phyloP scores from a whole-genome alignment of 2,888 invertebrate genomes.

The Drosophila robusta region DNA sequence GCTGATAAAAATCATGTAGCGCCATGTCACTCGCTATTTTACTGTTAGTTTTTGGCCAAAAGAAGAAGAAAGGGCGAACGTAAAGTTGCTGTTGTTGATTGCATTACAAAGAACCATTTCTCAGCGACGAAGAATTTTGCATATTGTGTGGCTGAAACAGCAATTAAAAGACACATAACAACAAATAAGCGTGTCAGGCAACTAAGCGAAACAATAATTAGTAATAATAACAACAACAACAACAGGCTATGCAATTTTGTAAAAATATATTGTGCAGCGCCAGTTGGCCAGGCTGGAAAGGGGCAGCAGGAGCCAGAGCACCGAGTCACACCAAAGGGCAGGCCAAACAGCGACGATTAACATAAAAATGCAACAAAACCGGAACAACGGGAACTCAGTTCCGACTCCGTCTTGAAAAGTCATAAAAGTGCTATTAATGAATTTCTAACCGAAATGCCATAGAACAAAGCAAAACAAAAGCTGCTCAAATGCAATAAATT shows the following conservation, averaged over 20 bases:
- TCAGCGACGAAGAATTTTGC: conserved; percentile 53
- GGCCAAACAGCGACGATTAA: conserved; percentile 63
- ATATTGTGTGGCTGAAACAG: conserved; percentile 69
- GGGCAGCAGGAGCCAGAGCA: conserved; percentile 14
- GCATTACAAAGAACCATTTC: conserved; percentile 74
- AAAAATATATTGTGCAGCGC: conserved; percentile 33
- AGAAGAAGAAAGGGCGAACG: conserved; percentile 3
- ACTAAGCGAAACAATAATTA: conserved; percentile 82
- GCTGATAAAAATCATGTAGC: conserved; percentile 73
- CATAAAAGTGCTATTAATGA: conserved; percentile 80
- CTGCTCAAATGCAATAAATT: conserved; percentile 76
- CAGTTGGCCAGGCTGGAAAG: conserved; percentile 5
- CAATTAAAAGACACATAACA: conserved; percentile 82
- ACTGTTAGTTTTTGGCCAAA: conserved; percentile 29
- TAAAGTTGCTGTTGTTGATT: conserved; percentile 28
- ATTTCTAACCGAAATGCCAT: conserved; percentile 70
- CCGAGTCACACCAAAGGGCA: conserved; percentile 43
- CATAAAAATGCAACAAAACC: conserved; percentile 73
- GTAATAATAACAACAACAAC: conserved; percentile 54
- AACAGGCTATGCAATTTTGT: conserved; percentile 50
- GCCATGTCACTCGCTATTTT: conserved; percentile 36
- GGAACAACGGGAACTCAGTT: conserved; percentile 13
- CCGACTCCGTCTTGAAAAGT: conserved; percentile 60
- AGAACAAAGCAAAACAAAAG: conserved; percentile 57
- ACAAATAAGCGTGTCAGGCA: conserved; percentile 78